phyloP scores from a whole-genome alignment of 2,113 vertebrate species.

The Elanoides forficatus region DNA sequence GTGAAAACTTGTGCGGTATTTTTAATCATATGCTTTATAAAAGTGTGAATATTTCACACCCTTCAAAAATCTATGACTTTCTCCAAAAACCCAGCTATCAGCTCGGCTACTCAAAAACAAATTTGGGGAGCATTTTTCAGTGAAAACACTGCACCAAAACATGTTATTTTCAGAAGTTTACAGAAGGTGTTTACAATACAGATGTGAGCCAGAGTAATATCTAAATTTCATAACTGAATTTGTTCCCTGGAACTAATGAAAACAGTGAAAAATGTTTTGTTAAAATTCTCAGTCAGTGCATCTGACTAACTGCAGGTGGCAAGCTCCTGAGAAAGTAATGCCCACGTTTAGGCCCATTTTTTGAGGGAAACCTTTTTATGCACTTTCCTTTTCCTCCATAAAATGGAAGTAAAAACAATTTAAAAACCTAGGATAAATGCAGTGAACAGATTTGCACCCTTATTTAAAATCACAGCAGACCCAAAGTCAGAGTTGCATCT shows the following conservation, averaged over 20 bases:
- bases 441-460: not conserved
- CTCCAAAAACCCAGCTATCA: not conserved
- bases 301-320: not conserved
- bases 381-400: not conserved
- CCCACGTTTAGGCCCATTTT: not conserved
- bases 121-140: not conserved
- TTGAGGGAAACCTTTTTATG: not conserved
- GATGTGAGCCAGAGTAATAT: not conserved
- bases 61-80: not conserved
- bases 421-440: not conserved
- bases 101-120: not conserved
- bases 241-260: not conserved
- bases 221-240: not conserved
- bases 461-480: not conserved
- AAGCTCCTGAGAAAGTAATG: not conserved
- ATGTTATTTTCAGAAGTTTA: not conserved
- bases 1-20: not conserved
- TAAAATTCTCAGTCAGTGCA: not conserved
- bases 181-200: not conserved
- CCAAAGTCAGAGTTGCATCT: not conserved
- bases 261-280: not conserved
- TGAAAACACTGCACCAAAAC: not conserved
- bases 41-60: not conserved
- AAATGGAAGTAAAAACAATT: not conserved
- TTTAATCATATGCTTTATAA: not conserved